phyloP scores from a whole-genome alignment of 2,113 vertebrate species.

The Bos taurus region ARS-UCD2.0 NC_037328.1:101719501-101720000 shows the following conservation, averaged over 20 bases:
- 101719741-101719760: background rate
- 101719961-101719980: background rate
- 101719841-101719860: background rate
- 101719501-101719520: too few species aligned
- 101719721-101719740: background rate
- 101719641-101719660: background rate
- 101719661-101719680: background rate
- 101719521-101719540: too few species aligned
- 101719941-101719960: background rate
- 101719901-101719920: background rate
- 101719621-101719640: background rate
- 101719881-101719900: background rate
- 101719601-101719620: background rate
- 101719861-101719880: background rate
- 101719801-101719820: background rate
- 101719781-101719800: background rate
- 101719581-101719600: background rate
- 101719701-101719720: background rate
- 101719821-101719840: background rate
- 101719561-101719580: background rate
- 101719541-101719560: too few species aligned
- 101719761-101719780: background rate
- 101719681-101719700: background rate
- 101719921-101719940: background rate
- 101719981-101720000: too few species aligned